These are phyloP conservation scores for Sebastolobus altivelis DNA, from an alignment of 2,797 vertebrate genomes.

Conservation along the genomic window DNA sequence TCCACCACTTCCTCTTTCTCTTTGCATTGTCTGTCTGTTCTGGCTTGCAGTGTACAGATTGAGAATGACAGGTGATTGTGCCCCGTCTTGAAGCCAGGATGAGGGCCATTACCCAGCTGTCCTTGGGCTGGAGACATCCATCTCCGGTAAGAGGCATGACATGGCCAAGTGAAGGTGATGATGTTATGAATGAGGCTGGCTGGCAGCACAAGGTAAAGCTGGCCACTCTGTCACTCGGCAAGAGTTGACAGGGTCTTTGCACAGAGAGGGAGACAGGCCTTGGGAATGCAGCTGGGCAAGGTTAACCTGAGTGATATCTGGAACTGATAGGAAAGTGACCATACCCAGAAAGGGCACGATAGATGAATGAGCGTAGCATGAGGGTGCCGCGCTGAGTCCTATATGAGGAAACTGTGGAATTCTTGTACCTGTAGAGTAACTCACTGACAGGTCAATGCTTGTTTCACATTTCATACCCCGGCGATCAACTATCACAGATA, in stretches of 20 bases:
- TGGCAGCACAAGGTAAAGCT: conserved; percentile 80
- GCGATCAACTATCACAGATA: conserved; percentile 52
- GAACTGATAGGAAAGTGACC: conserved; percentile 58
- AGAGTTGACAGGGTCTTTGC: conserved; percentile 64
- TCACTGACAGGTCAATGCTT: conserved; percentile 37
- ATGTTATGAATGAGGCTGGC: conserved; percentile 80
- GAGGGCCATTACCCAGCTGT: conserved; percentile 78
- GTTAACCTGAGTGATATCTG: conserved; percentile 69
- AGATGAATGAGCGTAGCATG: conserved; percentile 19
- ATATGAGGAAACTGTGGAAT: conserved; percentile 22
- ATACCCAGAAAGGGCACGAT: conserved; percentile 16
- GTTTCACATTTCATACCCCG: conserved; percentile 49
- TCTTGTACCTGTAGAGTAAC: conserved; percentile 4
- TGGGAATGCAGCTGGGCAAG: conserved; percentile 65
- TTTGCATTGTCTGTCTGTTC: conserved; percentile 23
- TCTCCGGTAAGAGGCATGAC: conserved; percentile 77
- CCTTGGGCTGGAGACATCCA: conserved; percentile 80
- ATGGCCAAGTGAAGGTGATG: conserved; percentile 82
- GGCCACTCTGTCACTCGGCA: conserved; percentile 73
- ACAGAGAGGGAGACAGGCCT: conserved; percentile 63
- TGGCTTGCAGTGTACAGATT: conserved; percentile 47
- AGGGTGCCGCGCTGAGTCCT: not conserved
- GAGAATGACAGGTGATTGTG: conserved; percentile 67
- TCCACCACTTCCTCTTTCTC: conserved; percentile 5
- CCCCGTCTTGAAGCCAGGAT: conserved; percentile 64